Evolutionary conservation across 2,888 invertebrate species (phyloP).

Genomic region (Myopa tessellatipennis): DNA sequence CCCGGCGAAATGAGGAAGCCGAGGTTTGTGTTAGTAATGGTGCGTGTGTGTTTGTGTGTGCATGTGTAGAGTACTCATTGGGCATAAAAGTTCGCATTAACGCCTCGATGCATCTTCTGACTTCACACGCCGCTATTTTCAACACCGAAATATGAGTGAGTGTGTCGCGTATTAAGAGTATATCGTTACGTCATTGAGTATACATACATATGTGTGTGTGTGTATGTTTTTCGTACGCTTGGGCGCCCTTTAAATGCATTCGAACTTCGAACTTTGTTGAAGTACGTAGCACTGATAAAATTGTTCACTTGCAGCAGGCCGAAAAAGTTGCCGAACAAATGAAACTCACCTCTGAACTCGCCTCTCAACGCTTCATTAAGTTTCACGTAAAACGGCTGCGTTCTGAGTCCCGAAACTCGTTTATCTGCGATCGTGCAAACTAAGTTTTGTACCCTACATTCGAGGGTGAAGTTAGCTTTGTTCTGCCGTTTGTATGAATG

Average conservation of each 20-base stretch:
- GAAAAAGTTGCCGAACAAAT: neutral
- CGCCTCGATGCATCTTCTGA: slow-evolving; percentile 41
- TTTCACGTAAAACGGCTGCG: no score
- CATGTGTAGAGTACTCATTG: slow-evolving; percentile 7
- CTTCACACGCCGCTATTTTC: slow-evolving; percentile 2
- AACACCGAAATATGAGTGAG: slow-evolving; percentile 8
- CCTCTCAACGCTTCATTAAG: no score
- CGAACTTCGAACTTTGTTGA: slow-evolving; percentile 46
- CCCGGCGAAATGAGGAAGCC: neutral
- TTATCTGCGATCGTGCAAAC: no score
- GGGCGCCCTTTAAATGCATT: slow-evolving; percentile 40
- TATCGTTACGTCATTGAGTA: neutral
- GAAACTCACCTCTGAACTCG: neutral
- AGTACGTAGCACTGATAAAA: slow-evolving; percentile 45
- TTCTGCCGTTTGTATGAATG: no score
- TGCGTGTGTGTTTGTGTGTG: slow-evolving; percentile 18
- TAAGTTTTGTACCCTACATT: no score
- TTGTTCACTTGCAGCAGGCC: neutral
- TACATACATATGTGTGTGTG: neutral
- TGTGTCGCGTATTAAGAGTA: neutral
- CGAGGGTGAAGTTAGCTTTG: no score
- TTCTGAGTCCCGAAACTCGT: no score
- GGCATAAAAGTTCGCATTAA: slow-evolving; percentile 46
- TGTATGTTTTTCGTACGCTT: neutral
- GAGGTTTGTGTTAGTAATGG: slow-evolving; percentile 2